Evolutionary conservation across 2,797 vertebrate species (phyloP).

Genomic region (Peromyscus eremicus): DNA sequence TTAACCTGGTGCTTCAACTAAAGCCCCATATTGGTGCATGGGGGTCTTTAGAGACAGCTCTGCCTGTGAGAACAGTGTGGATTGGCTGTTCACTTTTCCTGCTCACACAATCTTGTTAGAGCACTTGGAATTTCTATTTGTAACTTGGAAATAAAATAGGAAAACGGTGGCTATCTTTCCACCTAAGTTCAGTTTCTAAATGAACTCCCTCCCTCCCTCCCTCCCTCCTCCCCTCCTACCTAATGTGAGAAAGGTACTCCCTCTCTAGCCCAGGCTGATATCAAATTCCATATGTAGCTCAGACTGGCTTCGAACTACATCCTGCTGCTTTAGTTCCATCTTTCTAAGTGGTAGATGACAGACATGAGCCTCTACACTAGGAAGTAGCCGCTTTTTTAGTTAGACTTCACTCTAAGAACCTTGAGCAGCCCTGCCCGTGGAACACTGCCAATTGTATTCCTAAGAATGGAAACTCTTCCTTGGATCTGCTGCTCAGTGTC

Average conservation of each 20-base stretch:
- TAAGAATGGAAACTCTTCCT: not conserved
- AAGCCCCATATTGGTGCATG: not conserved
- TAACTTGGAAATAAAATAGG: conserved; percentile 6
- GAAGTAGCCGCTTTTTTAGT: not conserved
- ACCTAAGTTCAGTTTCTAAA: not conserved
- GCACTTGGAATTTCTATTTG: conserved; percentile 7
- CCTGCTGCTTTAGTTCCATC: not conserved
- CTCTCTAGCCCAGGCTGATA: not conserved
- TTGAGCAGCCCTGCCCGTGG: not conserved
- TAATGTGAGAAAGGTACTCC: not conserved
- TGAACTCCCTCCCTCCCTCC: not conserved
- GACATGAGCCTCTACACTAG: not conserved
- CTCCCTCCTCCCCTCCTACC: not conserved
- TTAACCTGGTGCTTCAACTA: not conserved
- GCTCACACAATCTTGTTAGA: not conserved
- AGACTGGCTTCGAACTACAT: not conserved
- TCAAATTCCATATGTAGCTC: not conserved
- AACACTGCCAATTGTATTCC: not conserved
- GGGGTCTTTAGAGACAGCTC: not conserved
- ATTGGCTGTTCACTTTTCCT: not conserved
- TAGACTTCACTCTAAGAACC: not conserved
- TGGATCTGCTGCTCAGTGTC: not conserved
- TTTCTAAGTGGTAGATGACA: not conserved
- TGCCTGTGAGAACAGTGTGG: not conserved
- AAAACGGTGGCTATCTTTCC: conserved; percentile 11